A percentile compares a stretch with the other conserved stretches of the same genome.
Evolutionary conservation across 2,888 invertebrate species (phyloP).

Genomic region (Epistrophe grossulariae): DNA sequence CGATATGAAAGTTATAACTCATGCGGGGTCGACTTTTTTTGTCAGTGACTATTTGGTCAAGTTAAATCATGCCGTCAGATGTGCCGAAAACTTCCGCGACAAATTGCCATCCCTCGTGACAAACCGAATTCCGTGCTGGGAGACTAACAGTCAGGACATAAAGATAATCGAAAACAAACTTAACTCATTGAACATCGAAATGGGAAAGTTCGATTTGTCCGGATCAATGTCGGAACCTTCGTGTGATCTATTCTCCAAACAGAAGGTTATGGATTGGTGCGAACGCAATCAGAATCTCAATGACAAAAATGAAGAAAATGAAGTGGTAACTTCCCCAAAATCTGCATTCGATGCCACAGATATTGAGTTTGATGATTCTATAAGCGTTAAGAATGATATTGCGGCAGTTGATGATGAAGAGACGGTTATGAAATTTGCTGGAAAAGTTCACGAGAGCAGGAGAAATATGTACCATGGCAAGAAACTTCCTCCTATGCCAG

Average conservation of each 20-base stretch:
- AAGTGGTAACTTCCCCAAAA: background rate
- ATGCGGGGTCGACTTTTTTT: slow-evolving; percentile 75
- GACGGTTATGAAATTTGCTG: slow-evolving; percentile 76
- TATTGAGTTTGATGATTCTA: slow-evolving; percentile 78
- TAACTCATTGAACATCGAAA: slow-evolving; percentile 44
- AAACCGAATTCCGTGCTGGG: slow-evolving; percentile 75
- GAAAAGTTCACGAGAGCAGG: slow-evolving; percentile 71
- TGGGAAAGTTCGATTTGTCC: slow-evolving; percentile 46
- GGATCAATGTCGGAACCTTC: slow-evolving; percentile 35
- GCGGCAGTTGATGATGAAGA: slow-evolving; percentile 16
- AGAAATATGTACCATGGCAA: slow-evolving; percentile 68
- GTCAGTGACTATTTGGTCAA: slow-evolving; percentile 76
- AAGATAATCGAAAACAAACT: slow-evolving; percentile 75
- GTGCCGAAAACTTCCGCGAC: slow-evolving; percentile 44
- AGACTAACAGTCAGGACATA: slow-evolving; percentile 76
- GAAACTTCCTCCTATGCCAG: slow-evolving; percentile 69
- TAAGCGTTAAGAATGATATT: slow-evolving; percentile 45
- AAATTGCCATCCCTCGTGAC: slow-evolving; percentile 63
- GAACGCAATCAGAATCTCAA: slow-evolving; percentile 76
- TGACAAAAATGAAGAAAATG: slow-evolving; percentile 11
- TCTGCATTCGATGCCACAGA: slow-evolving; percentile 58
- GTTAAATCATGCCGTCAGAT: slow-evolving; percentile 44
- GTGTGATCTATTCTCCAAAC: slow-evolving; percentile 76
- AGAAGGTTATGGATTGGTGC: slow-evolving; percentile 79
- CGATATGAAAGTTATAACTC: slow-evolving; percentile 77